phyloP scores from a whole-genome alignment of 2,888 invertebrate species.

The Cyclophora albipunctata region DNA sequence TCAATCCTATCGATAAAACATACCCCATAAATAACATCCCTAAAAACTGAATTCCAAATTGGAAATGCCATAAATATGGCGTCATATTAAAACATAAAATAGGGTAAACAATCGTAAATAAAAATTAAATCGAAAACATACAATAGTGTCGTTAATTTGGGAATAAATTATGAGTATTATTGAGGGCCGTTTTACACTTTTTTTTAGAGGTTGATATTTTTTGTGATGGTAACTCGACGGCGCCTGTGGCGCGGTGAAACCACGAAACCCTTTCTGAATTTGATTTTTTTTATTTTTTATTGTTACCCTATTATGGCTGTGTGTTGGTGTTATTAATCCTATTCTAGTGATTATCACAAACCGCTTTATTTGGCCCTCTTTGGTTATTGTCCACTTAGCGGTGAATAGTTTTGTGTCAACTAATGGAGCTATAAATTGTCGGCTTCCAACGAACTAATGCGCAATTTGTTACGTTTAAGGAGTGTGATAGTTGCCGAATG shows the following conservation, averaged over 20 bases:
- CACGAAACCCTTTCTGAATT: conserved; percentile 60
- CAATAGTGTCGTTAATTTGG: conserved; percentile 64
- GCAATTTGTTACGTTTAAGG: conserved; percentile 22
- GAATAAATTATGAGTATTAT: conserved; percentile 68
- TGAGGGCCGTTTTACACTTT: conserved; percentile 67
- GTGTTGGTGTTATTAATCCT: conserved; percentile 51
- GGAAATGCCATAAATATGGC: conserved; percentile 55
- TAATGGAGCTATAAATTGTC: conserved; percentile 34
- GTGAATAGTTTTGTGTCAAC: conserved; percentile 27
- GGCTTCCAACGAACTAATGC: conserved; percentile 28
- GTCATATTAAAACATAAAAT: conserved; percentile 73
- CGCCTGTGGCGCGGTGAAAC: conserved; percentile 63
- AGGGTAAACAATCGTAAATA: conserved; percentile 74
- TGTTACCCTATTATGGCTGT: conserved; percentile 19
- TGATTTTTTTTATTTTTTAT: conserved; percentile 38
- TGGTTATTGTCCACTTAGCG: conserved; percentile 38
- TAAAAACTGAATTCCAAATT: conserved; percentile 46
- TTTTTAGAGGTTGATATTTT: conserved; percentile 36
- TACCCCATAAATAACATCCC: conserved; percentile 53
- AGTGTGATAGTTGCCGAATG: conserved; percentile 3
- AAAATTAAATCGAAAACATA: conserved; percentile 68
- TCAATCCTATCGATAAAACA: conserved; percentile 30
- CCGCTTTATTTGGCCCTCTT: conserved; percentile 48
- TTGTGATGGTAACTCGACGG: conserved; percentile 52
- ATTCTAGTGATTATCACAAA: conserved; percentile 54